Conservation (phyloP, 2,888 invertebrate genomes). For the Calameuta filiformis region DNA sequence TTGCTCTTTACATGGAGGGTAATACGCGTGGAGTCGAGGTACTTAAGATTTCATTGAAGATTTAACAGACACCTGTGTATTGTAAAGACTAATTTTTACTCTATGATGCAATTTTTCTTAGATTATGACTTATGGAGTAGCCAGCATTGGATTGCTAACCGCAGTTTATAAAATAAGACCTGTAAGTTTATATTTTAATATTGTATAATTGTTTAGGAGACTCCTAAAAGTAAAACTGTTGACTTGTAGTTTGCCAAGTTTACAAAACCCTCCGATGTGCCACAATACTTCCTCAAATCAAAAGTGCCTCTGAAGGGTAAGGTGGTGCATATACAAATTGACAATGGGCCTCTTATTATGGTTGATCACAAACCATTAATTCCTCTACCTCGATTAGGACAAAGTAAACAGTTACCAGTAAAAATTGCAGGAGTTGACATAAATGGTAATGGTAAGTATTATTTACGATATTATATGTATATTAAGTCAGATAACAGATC, state of each 20-base stretch:
- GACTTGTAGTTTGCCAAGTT: conserved; percentile 72
- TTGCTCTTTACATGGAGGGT: conserved; percentile 44
- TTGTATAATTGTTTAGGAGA: conserved; percentile 9
- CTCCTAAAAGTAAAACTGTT: conserved; percentile 21
- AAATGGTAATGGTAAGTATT: conserved; percentile 63
- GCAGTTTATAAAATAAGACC: conserved; percentile 73
- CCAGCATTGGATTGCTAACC: conserved; percentile 69
- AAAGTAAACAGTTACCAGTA: conserved; percentile 68
- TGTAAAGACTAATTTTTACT: neutral
- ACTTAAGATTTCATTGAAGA: neutral
- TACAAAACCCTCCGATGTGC: conserved; percentile 71
- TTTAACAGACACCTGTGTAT: neutral
- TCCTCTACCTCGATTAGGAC: conserved; percentile 69
- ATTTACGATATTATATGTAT: neutral
- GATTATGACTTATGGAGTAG: conserved; percentile 72
- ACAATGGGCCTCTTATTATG: conserved; percentile 66
- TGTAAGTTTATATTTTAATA: conserved; percentile 63
- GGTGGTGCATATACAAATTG: conserved; percentile 69
- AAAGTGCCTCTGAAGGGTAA: conserved; percentile 69
- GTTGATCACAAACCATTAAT: conserved; percentile 71
- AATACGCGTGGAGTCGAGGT: conserved; percentile 46
- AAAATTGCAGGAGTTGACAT: conserved; percentile 68
- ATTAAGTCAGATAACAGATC: conserved; percentile 1
- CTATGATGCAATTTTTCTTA: conserved; percentile 35
- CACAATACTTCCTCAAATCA: conserved; percentile 69